Base-by-base conservation (phyloP, 2,113 vertebrate genomes). In the Etheostoma spectabile region DNA sequence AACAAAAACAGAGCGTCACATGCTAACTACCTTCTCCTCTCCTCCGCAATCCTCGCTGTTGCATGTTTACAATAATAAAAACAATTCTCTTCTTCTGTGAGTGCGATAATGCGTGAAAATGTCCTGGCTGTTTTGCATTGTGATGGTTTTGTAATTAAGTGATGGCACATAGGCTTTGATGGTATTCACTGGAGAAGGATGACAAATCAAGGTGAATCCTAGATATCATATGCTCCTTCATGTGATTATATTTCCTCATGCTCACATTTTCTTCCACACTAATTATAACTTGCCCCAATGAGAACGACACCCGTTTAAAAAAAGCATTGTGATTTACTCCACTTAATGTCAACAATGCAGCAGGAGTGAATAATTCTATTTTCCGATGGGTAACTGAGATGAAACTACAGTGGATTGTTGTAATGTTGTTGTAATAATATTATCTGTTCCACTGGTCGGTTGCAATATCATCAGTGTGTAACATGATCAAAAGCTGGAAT, bases 71-170 rank as follows among this genome's bases (percentile, higher is more conserved):
- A 73, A 42, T 75, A 33, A 87, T 74, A 81, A 85, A 84, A 88
- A 74, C 45, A 79, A 82, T 70, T 67, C 59, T 80, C 66, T 24
- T 64, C 52, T 30, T 65, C 57, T 75, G 33, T 19, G 35, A 71
- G 81, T 0, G 49, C 55, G 4, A 33, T 79, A 80, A 83, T 73
- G 60, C 79, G 22, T 72, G 69, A 52, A 88, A 79, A 61, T 69
- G 69, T 75, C 77, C 69, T 10, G 27, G 52, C 81, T 86, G 65
- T 77, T 83, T 80, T 75, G 63, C 19, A 6, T 65, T 77, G 19
- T 80, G 77, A 86, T 77, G 74, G 74, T 88, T 82, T 84, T 83
- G 74, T 90, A 91, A 88, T 88, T 84, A 82, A 71, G 81, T 77
- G 55, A 83, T 75, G 71, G 79, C 49, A 35, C 76, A 65, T 6